phyloP scores from a whole-genome alignment of 1,140 invertebrate genomes.

The Drosophila lowei region DNA sequence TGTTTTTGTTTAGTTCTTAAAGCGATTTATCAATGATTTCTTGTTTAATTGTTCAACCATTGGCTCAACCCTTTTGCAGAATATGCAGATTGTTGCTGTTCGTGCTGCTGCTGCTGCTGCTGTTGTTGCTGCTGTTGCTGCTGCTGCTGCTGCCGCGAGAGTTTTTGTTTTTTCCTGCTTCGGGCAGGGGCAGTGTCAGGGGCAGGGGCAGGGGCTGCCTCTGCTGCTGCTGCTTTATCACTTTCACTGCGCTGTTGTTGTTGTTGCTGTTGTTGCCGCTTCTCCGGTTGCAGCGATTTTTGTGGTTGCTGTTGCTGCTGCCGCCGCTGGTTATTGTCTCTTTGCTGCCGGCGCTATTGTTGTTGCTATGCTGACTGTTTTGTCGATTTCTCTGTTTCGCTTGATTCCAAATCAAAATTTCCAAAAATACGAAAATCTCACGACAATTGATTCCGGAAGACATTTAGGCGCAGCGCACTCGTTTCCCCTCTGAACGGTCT shows the following conservation, averaged over 20 bases:
- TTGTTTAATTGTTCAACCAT: slow-evolving; percentile 38
- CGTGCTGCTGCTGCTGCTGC: slow-evolving; percentile 28
- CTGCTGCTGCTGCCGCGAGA: slow-evolving; percentile 37
- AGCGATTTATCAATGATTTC: slow-evolving; percentile 59
- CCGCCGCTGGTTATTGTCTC: slow-evolving; percentile 37
- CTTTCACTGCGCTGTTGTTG: slow-evolving; percentile 73
- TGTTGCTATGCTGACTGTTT: slow-evolving; percentile 80
- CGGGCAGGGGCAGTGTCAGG: slow-evolving; percentile 46
- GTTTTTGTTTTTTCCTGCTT: slow-evolving; percentile 54
- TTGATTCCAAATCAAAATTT: slow-evolving; percentile 83
- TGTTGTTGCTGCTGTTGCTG: slow-evolving; percentile 42
- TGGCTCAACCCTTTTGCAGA: slow-evolving; percentile 66
- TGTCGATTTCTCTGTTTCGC: slow-evolving; percentile 83
- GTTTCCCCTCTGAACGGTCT: slow-evolving; percentile 23
- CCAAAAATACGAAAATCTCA: slow-evolving; percentile 83
- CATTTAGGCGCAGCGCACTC: slow-evolving; percentile 76
- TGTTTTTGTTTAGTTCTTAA: slow-evolving; percentile 48
- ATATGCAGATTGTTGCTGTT: slow-evolving; percentile 60
- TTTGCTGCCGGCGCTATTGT: slow-evolving; percentile 42
- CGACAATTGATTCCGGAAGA: slow-evolving; percentile 83
- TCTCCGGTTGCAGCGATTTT: slow-evolving; percentile 59
- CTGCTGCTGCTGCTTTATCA: slow-evolving; percentile 61
- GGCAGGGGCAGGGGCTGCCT: slow-evolving; percentile 46
- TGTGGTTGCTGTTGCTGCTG: slow-evolving; percentile 40
- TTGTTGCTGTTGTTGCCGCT: slow-evolving; percentile 40